Percentiles rank a stretch among this genome's conserved stretches.
phyloP scores from a whole-genome alignment of 2,888 invertebrate species.

The Acronicta psi region DNA sequence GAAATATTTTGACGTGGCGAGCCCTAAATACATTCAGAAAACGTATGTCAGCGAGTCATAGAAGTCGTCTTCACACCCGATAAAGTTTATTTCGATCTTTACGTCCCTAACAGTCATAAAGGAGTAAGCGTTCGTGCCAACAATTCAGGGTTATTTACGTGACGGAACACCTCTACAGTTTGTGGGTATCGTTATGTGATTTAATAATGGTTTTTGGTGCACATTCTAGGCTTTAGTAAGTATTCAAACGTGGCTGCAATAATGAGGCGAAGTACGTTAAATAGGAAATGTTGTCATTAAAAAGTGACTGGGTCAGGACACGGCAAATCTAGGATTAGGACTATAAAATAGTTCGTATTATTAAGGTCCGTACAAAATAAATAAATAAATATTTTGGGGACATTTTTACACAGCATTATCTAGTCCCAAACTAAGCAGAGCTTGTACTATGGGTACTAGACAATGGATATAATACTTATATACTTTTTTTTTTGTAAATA shows the following conservation, averaged over 20 bases:
- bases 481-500: too few species aligned
- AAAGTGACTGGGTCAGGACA: too few species aligned
- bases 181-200: conserved; percentile 25
- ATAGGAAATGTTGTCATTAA: background rate
- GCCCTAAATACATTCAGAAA: conserved; percentile 33
- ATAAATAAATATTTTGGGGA: too few species aligned
- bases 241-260: background rate
- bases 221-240: background rate
- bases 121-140: conserved; percentile 63
- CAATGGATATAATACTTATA: too few species aligned
- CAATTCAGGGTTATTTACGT: conserved; percentile 60
- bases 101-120: conserved; percentile 66
- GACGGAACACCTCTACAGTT: conserved; percentile 46
- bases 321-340: too few species aligned
- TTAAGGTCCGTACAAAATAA: too few species aligned
- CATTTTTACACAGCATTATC: too few species aligned
- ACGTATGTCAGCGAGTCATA: conserved; percentile 27
- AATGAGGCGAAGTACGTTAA: background rate
- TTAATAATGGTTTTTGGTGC: conserved; percentile 13
- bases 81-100: conserved; percentile 71
- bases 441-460: too few species aligned
- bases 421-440: too few species aligned
- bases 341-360: too few species aligned
- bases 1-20: conserved; percentile 39
- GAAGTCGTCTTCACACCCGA: conserved; percentile 53